phyloP scores from a whole-genome alignment of 2,797 vertebrate species.

The Hemibagrus guttatus region DNA sequence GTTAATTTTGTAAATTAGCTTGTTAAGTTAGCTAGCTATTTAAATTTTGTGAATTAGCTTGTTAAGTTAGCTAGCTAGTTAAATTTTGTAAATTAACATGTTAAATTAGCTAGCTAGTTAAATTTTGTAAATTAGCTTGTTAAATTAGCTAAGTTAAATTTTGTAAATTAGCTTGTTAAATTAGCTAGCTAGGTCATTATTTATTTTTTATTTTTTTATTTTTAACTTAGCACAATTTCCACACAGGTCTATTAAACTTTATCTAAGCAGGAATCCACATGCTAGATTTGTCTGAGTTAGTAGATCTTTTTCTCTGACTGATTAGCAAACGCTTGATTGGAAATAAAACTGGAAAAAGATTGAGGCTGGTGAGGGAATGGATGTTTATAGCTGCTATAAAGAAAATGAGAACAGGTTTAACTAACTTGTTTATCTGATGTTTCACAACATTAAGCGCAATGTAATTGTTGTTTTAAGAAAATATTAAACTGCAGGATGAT shows the following conservation, averaged over 20 bases:
- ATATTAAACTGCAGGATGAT: neutral
- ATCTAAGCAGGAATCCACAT: neutral
- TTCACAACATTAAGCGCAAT: neutral
- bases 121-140: neutral
- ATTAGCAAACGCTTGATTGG: neutral
- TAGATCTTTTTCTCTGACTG: neutral
- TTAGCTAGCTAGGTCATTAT: no score
- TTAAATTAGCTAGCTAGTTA: neutral
- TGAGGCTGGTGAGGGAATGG: neutral
- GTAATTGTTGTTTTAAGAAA: neutral
- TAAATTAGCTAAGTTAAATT: neutral
- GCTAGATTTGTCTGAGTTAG: neutral
- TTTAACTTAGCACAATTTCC: neutral
- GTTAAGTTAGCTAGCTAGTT: neutral
- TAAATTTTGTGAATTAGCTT: neutral
- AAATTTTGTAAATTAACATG: neutral
- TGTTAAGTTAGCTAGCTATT: neutral
- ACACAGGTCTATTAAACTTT: neutral
- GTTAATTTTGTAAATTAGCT: neutral
- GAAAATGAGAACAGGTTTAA: neutral
- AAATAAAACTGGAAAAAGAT: neutral
- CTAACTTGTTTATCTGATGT: no score
- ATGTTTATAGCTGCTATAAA: neutral
- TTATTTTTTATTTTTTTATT: no score
- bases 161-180: neutral